These are phyloP conservation scores for Silurus glanis DNA, from an alignment of 2,113 vertebrate genomes.

Conservation along the genomic window DNA sequence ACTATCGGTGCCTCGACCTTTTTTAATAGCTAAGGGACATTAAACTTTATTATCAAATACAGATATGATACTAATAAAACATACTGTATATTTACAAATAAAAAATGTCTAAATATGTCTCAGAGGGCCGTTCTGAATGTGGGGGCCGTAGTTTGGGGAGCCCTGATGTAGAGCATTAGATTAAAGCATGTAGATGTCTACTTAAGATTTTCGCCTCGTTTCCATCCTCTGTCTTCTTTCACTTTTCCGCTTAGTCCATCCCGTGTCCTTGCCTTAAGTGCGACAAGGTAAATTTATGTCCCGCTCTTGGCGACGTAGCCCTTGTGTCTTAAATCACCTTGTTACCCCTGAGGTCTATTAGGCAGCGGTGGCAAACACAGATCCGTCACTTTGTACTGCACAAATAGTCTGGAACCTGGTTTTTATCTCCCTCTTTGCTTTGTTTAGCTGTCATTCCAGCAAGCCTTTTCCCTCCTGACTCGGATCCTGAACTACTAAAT, in stretches of 20 bases:
- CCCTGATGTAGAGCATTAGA: background rate
- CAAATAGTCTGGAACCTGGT: constrained; percentile 12
- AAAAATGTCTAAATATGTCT: no score
- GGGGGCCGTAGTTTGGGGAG: no score
- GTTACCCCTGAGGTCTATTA: constrained; percentile 22
- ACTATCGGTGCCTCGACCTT: no score
- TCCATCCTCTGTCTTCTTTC: background rate
- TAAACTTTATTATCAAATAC: no score
- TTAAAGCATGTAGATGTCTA: background rate
- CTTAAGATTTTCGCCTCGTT: background rate
- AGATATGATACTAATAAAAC: no score
- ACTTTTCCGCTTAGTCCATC: constrained; percentile 51
- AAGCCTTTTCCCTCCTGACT: background rate
- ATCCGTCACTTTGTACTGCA: background rate
- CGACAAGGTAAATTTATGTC: constrained; percentile 68
- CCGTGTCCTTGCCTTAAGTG: constrained; percentile 64
- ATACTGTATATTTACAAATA: no score
- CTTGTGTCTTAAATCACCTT: constrained; percentile 67
- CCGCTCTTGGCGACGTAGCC: constrained; percentile 54
- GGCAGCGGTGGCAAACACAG: background rate
- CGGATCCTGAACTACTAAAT: background rate
- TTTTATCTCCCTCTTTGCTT: constrained; percentile 51
- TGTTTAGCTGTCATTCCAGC: constrained; percentile 30
- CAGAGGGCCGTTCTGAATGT: no score
- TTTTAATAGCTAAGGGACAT: no score